These are phyloP conservation scores for Gymnoscopelus microlampas DNA, from an alignment of 2,797 vertebrate genomes.

Conservation along the genomic window DNA sequence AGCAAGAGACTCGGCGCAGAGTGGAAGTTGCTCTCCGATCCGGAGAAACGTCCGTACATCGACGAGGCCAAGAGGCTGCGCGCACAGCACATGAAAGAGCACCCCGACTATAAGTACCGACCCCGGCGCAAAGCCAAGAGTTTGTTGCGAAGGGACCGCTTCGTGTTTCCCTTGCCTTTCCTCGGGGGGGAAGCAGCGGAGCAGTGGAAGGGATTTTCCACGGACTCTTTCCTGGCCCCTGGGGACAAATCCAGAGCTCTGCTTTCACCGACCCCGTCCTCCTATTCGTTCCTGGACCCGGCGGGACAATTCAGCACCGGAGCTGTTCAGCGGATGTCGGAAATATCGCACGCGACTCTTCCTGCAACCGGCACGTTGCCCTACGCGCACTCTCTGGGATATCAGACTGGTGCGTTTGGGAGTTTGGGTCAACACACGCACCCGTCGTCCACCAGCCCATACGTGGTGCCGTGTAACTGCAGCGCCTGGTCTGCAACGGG, in stretches of 20 bases:
- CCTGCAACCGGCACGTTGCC: conserved; percentile 85
- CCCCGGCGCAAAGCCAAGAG: conserved; percentile 94
- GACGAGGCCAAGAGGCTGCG: conserved; percentile 96
- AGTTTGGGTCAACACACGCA: conserved; percentile 89
- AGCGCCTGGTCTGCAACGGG: conserved; percentile 90
- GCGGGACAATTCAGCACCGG: conserved; percentile 88
- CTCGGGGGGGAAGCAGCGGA: conserved; percentile 88
- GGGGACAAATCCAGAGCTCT: conserved; percentile 89
- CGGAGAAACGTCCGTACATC: conserved; percentile 95
- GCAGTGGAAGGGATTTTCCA: conserved; percentile 88
- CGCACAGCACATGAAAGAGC: conserved; percentile 96
- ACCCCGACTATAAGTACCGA: conserved; percentile 98
- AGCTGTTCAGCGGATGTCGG: conserved; percentile 90
- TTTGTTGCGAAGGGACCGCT: conserved; percentile 90
- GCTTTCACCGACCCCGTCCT: conserved; percentile 81
- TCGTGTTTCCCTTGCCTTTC: conserved; percentile 90
- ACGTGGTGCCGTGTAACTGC: conserved; percentile 95
- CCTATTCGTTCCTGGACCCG: conserved; percentile 90
- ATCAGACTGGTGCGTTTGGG: conserved; percentile 89
- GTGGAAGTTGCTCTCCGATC: conserved; percentile 95
- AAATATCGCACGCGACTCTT: conserved; percentile 85
- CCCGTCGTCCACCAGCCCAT: conserved; percentile 88
- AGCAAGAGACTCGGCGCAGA: conserved; percentile 94
- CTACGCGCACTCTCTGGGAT: conserved; percentile 90
- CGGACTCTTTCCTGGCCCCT: conserved; percentile 87